phyloP scores from a whole-genome alignment of 2,888 invertebrate genomes.

The Halictus ligatus region DNA sequence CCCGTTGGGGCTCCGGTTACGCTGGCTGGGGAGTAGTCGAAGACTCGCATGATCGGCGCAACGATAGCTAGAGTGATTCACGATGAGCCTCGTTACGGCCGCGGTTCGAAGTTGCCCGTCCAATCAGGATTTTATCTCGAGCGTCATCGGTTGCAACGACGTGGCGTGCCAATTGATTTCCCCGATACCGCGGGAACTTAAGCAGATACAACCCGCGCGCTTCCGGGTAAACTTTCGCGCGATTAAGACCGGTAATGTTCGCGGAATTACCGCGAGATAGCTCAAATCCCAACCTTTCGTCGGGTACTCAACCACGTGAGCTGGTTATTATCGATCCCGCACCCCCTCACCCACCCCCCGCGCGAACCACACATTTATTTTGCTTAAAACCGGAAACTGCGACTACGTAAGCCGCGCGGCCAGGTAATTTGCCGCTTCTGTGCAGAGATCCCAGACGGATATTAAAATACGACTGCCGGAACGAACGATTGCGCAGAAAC shows the following conservation, averaged over 20 bases:
- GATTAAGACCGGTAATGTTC: slow-evolving; percentile 72
- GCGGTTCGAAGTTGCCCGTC: slow-evolving; percentile 77
- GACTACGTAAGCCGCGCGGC: not conserved
- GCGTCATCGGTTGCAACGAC: slow-evolving; percentile 79
- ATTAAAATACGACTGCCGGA: not conserved
- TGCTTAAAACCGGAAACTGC: not conserved
- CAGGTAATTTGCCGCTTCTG: not conserved
- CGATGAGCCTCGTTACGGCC: slow-evolving; percentile 79
- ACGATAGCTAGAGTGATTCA: slow-evolving; percentile 74
- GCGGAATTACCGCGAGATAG: slow-evolving; percentile 65
- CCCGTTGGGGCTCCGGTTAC: slow-evolving; percentile 2
- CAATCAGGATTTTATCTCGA: slow-evolving; percentile 80
- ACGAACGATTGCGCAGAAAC: not conserved
- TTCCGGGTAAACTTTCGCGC: slow-evolving; percentile 70
- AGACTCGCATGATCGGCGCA: slow-evolving; percentile 77
- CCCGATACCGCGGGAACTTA: slow-evolving; percentile 76
- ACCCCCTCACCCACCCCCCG: not conserved
- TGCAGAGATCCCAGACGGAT: not conserved
- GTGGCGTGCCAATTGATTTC: slow-evolving; percentile 75
- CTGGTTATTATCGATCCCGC: slow-evolving; percentile 54
- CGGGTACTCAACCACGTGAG: slow-evolving; percentile 38
- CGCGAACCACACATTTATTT: not conserved
- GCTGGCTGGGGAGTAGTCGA: slow-evolving; percentile 32
- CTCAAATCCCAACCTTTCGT: slow-evolving; percentile 42
- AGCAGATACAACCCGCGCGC: slow-evolving; percentile 62